These are phyloP conservation scores for Rotaria macrura DNA, from an alignment of 2,888 invertebrate genomes.

Conservation along the genomic window DNA sequence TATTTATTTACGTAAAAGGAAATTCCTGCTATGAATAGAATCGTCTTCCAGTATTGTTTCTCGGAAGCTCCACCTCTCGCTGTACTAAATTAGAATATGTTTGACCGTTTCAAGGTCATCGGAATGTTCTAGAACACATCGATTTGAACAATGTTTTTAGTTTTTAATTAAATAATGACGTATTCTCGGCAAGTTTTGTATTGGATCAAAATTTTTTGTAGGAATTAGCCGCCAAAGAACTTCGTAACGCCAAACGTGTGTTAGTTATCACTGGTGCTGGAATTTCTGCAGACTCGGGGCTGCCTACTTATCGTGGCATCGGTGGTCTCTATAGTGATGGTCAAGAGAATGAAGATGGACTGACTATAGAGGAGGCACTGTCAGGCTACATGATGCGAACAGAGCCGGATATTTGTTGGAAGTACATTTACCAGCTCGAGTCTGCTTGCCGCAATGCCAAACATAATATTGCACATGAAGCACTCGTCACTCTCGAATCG, in stretches of 20 bases:
- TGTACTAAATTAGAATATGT: no score
- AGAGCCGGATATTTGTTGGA: constrained; percentile 6
- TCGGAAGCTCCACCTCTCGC: no score
- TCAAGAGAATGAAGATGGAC: constrained; percentile 53
- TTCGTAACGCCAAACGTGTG: constrained; percentile 55
- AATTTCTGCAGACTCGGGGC: constrained; percentile 71
- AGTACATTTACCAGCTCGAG: neutral
- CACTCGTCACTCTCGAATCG: constrained; percentile 61
- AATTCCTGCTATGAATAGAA: no score
- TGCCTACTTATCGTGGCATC: constrained; percentile 72
- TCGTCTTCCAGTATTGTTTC: no score
- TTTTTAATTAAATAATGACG: no score
- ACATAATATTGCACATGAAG: constrained; percentile 58
- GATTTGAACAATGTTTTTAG: no score
- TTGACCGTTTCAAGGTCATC: no score
- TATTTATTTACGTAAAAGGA: no score
- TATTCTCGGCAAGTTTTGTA: no score
- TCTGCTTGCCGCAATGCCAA: neutral
- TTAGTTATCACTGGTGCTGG: constrained; percentile 64
- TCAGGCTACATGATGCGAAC: neutral
- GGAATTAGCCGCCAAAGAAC: neutral
- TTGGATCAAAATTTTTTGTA: neutral
- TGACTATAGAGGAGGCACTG: neutral
- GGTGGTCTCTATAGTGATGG: constrained; percentile 73
- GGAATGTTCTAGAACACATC: no score